Base-by-base conservation (phyloP, 2,888 invertebrate species). In the Trichogramma dendrolimi region DNA sequence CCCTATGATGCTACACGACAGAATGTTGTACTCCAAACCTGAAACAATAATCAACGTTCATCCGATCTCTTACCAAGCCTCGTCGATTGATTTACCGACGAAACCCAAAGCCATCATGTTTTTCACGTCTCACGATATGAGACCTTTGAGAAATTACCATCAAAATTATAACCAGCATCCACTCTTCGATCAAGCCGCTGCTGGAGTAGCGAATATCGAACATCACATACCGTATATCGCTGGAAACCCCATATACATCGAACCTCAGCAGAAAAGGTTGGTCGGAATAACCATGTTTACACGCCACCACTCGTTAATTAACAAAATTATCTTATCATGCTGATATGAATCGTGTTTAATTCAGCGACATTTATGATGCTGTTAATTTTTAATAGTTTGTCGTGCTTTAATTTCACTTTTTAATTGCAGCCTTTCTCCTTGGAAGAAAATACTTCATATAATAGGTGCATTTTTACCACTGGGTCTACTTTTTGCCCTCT, bases 381-480 rank as follows among this genome's bases (percentile, higher is more conserved):
- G 27, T 27, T 27, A 27, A 27, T 27, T 27, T 27, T 27, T 27
- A 27, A 27, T 27, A 27, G 27, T 27, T 27, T 27, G 27, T 27
- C 27, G 27, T 27, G 27, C 27, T 27, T 27, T 27, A n/a, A 55
- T 51, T 55, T n/a, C 43, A 49, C n/a, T 43, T 11, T 40, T 10
- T 66, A 64, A 40, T 66, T 68, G 42, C 64, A 77, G 77, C 56
- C 50, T 72, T 41, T 74, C 75, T 40, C 85, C 86, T 0, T 87
- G 86, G 87, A 85, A 84, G 73, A 83, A 83, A 67, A 80, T 89
- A 47, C 76, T 89, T 8, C 86, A 85, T 61, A 76, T 90, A 68
- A 78, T 88, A 70, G 86, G 88, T 0, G 85, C 89, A 1, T 81
- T 89, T 70, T 81, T 90, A 57, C 90, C 90, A 0, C 83, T 89